phyloP scores from a whole-genome alignment of 1,140 invertebrate genomes.

The Arctopsyche grandis region DNA sequence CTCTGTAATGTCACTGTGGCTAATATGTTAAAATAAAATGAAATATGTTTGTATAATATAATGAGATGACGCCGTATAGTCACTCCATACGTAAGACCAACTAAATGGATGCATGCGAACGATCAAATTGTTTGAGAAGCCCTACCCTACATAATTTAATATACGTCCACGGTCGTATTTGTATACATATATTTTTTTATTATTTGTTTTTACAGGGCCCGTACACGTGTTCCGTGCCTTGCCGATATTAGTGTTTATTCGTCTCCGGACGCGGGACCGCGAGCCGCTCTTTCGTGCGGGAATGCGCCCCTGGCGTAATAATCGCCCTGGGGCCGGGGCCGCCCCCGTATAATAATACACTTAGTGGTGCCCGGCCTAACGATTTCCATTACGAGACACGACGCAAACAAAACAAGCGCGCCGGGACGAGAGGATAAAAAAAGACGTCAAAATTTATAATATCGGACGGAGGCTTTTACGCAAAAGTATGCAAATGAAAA shows the following conservation, averaged over 20 bases:
- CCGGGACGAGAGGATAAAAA: not conserved
- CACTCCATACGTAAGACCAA: too few relatives aligned
- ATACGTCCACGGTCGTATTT: not conserved
- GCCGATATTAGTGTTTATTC: slow-evolving; percentile 16
- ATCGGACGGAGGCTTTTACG: slow-evolving; percentile 13
- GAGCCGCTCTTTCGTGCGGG: not conserved
- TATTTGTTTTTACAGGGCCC: not conserved
- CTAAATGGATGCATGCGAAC: too few relatives aligned
- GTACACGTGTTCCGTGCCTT: not conserved
- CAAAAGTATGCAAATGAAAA: slow-evolving; percentile 29
- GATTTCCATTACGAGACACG: slow-evolving; percentile 29
- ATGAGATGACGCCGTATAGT: too few relatives aligned
- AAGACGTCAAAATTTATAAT: slow-evolving; percentile 30
- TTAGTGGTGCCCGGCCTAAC: slow-evolving; percentile 13
- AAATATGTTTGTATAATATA: too few relatives aligned
- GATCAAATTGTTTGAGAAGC: too few relatives aligned
- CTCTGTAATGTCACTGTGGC: too few relatives aligned
- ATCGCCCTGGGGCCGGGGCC: slow-evolving; percentile 3
- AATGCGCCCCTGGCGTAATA: slow-evolving; percentile 24
- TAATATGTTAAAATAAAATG: too few relatives aligned
- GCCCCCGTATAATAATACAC: slow-evolving; percentile 34
- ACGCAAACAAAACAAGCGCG: slow-evolving; percentile 19
- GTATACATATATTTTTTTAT: not conserved
- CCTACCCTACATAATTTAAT: too few relatives aligned
- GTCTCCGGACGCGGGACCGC: not conserved